Evolutionary conservation across 2,888 invertebrate genomes (phyloP), one percentile per base, ranked within the genome.

Genomic region (Ichneumoninae sp.): DNA sequence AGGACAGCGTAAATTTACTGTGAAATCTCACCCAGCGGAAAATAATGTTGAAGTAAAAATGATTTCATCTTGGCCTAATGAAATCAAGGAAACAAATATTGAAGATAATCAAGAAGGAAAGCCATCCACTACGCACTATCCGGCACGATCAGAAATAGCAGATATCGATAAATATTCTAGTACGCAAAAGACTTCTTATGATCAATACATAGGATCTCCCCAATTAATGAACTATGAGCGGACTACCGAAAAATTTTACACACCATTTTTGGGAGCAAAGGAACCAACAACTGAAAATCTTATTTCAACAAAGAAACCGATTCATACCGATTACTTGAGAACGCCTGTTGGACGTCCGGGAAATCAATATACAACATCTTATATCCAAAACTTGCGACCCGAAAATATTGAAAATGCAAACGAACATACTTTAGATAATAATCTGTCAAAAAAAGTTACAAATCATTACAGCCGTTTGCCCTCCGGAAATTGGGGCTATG

Each of bases 151-250:
- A 1, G 33, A 60, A 60, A 19, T n/a, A 3, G 13, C 60, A 7
- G 26, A 7, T 10, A 7, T 8, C 30, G 36, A 22, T 50, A 13
- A 47, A 50, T 50, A 70, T 66, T 36, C 19, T n/a, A 66, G 33
- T 8, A 57, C 40, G 44, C 22, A 60, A 33, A 33, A 44, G 13
- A 70, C 16, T 50, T 50, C 19, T 70, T 13, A 69, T n/a, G 22
- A 44, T 13, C 68, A 36, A 47, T 60, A 50, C 16, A 60, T 22
- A 2, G 60, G 44, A 62, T 60, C 60, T 19, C 44, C 50, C 13
- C 47, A 16, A 47, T 60, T 60, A 44, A 60, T n/a, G n/a, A 30
- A 40, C 57, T 8, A 72, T 57, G 60, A 57, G 1, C 19, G 44
- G 16, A 30, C 72, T 44, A 74, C 60, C 16, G 22, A 22, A 26